Base-by-base conservation (phyloP, 2,113 vertebrate genomes). In the Ptilorrhoa leucosticta region DNA sequence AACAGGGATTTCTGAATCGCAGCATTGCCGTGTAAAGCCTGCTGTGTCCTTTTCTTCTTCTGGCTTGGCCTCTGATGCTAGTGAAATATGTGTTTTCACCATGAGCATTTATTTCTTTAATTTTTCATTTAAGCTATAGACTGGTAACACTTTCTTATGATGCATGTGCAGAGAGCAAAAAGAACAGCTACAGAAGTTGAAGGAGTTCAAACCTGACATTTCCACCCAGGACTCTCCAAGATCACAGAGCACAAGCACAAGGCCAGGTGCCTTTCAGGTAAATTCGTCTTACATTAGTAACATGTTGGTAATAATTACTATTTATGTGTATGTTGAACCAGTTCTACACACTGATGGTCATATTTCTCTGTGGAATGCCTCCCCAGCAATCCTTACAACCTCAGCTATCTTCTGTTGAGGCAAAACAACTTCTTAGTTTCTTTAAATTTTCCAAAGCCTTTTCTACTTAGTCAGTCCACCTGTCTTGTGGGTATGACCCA, bases 111-210 rank as follows among this genome's bases (percentile, higher is more conserved):
- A 48, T 92, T 87, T 70, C 33, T 61, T 88, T 42, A 27, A 15
- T 81, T 88, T 91, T 73, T 69, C 17, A 15, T 72, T 89, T 95
- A 94, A 85, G 53, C 85, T 79, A 22, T 72, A 45, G 66, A 58
- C 51, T 95, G 85, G 61, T 71, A 95, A 92, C 30, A 7, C 16
- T 96, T 96, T 76, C 42, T 80, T 94, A 31, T 94, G 54, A 61
- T 97, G 91, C 90, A 30, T 94, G 37, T 96, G 54, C 96, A 98
- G 98, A 88, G 98, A 98, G 76, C 98, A 98, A 81, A 98, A 98
- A 94, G 98, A 98, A 69, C 98, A 98, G 78, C 96, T 98, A 84
- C 98, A 98, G 87, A 98, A 98, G 86, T 44, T 98, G 96, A 98
- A 98, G 90, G 97, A 98, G 48, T 98, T 98, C 93, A 97, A 98